Evolutionary conservation across 2,797 vertebrate genomes (phyloP).

Genomic region (Phoxinus dragarum): DNA sequence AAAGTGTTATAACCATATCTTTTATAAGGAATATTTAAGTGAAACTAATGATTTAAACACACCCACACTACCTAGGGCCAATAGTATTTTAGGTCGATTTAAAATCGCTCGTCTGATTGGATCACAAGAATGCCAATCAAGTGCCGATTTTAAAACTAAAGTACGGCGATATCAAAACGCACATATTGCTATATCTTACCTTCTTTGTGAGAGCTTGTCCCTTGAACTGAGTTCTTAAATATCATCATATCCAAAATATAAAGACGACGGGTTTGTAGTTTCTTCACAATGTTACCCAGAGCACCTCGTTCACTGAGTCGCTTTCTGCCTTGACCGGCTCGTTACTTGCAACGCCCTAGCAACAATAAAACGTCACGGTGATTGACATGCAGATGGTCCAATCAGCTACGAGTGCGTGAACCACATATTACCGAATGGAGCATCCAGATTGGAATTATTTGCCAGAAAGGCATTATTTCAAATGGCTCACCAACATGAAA

Average conservation of each 20-base stretch:
- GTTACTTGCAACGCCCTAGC: conserved; percentile 66
- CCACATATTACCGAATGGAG: conserved; percentile 19
- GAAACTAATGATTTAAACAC: not conserved
- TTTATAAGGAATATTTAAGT: not conserved
- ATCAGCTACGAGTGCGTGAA: conserved; percentile 33
- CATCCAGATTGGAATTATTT: conserved; percentile 1
- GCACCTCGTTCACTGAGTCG: not conserved
- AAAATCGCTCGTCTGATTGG: conserved; percentile 52
- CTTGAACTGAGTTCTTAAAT: not conserved
- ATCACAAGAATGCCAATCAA: conserved; percentile 32
- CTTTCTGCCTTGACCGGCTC: conserved; percentile 46
- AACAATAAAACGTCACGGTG: conserved; percentile 62
- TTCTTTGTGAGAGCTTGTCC: not conserved
- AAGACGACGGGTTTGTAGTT: not conserved
- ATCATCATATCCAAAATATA: conserved; percentile 19
- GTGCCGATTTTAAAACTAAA: conserved; percentile 33
- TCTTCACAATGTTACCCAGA: not conserved
- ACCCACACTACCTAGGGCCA: conserved; percentile 34
- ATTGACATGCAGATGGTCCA: conserved; percentile 49
- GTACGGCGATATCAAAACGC: conserved; percentile 9
- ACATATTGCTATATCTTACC: conserved; percentile 35
- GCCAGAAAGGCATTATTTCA: not conserved
- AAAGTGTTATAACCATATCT: too few species aligned
- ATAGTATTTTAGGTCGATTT: conserved; percentile 15
- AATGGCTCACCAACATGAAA: not conserved